phyloP scores from a whole-genome alignment of 1,140 invertebrate species.

The Ostrea edulis region DNA sequence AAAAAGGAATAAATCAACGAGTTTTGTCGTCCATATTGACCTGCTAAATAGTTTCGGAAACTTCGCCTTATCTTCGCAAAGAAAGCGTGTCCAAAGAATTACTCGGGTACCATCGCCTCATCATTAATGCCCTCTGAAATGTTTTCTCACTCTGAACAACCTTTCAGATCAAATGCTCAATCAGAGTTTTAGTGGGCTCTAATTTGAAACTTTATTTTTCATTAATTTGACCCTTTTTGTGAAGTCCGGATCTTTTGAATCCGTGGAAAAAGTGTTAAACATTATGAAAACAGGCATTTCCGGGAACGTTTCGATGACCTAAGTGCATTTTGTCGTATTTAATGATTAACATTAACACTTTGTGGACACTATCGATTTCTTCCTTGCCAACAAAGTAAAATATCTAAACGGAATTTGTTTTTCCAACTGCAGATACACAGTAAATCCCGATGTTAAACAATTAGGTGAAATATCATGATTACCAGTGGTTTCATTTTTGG shows the following conservation, averaged over 20 bases:
- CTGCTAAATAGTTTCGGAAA: constrained; percentile 34
- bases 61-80: constrained; percentile 1
- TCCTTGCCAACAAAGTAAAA: not conserved
- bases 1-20: constrained; percentile 18
- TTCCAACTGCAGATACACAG: not conserved
- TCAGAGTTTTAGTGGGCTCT: constrained; percentile 27
- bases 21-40: not conserved
- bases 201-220: constrained; percentile 38
- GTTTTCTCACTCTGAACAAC: not conserved
- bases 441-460: not conserved
- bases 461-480: not conserved
- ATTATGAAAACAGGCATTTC: constrained; percentile 15
- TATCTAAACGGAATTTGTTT: not conserved
- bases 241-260: constrained; percentile 30
- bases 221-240: constrained; percentile 37
- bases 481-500: no score
- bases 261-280: constrained; percentile 4
- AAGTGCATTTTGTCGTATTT: constrained; percentile 17
- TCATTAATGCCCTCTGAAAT: constrained; percentile 4
- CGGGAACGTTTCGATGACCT: not conserved
- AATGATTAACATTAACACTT: not conserved
- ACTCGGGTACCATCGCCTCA: not conserved
- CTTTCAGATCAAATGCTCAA: constrained; percentile 35
- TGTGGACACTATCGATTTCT: constrained; percentile 9
- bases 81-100: not conserved